A percentile compares a stretch with the other conserved stretches of the same genome.
Conservation (phyloP, 2,113 vertebrate genomes). For the Nesoenas mayeri region DNA sequence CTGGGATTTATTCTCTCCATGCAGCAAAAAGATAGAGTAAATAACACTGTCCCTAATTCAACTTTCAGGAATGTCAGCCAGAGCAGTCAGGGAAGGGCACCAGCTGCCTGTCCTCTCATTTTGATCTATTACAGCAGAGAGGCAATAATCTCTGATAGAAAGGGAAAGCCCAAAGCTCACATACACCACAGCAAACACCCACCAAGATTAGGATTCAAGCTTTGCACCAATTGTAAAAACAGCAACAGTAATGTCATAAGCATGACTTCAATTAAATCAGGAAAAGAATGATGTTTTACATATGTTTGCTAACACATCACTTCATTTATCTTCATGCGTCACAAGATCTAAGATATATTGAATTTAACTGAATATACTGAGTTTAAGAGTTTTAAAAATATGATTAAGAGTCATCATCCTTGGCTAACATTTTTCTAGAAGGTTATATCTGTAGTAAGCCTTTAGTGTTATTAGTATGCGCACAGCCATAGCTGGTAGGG, state of each 20-base stretch:
- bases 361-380: neutral
- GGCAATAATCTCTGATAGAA: neutral
- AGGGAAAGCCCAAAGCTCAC: neutral
- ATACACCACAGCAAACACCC: neutral
- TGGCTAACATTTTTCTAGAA: neutral
- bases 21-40: conserved; percentile 52
- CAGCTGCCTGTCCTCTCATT: conserved; percentile 42
- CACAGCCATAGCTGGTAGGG: neutral
- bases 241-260: neutral
- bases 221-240: neutral
- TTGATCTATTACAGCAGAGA: neutral
- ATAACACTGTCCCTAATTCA: conserved; percentile 65
- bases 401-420: neutral
- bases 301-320: neutral
- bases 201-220: neutral
- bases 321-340: neutral
- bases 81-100: conserved; percentile 51
- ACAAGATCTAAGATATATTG: neutral
- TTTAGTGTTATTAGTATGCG: neutral
- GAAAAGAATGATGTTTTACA: neutral
- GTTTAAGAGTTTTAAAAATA: conserved; percentile 15
- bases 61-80: conserved; percentile 65
- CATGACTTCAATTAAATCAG: neutral
- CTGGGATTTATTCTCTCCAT: conserved; percentile 33
- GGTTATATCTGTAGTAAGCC: neutral